Evolutionary conservation across 2,888 invertebrate species (phyloP), one percentile per base, ranked within the genome.

Genomic region (Gymnosoma rotundatum): DNA sequence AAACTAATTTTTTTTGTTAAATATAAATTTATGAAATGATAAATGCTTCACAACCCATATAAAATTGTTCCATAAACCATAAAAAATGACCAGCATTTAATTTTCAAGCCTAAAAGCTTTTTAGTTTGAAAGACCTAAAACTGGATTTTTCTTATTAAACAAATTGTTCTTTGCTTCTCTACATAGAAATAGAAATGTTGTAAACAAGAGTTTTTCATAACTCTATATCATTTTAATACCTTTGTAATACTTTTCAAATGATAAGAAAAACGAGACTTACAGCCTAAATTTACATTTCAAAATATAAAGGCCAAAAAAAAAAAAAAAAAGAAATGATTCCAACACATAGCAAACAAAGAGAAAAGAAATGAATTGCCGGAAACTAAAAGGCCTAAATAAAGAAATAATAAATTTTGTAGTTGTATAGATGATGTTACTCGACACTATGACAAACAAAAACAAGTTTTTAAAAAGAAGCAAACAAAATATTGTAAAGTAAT

Each of bases 341-440:
- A 60, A 54, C 61, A 69, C 38, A 78, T 76, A 50, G 72, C 25
- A 20, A 21, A n/a, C 12, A 52, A 16, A 18, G 50, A 32, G 45
- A 45, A 70, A 70, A 54, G 42, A 69, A 78, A 78, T 61, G 61
- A 78, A 61, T 63, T 78, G 78, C 78, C 69, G 61, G 69, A 78
- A 78, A 54, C 78, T 32, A 70, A 45, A 70, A 54, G 60, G 25
- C 69, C 54, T 70, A 61, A 78, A 78, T 63, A 78, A 63, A 70
- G 54, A 70, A 45, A 78, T 76, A 61, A 78, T 54, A 69, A 32
- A 32, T 36, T 32, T 63, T 54, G 20, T 42, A 54, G 18, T 54
- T 69, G 52, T 20, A 10, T 42, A 20, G 18, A 61, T 25, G 52
- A 32, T 32, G 32, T 32, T 21, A 21, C 42, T 32, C 21, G 14